phyloP scores from a whole-genome alignment of 2,113 vertebrate species.

The Cisticola juncidis region DNA sequence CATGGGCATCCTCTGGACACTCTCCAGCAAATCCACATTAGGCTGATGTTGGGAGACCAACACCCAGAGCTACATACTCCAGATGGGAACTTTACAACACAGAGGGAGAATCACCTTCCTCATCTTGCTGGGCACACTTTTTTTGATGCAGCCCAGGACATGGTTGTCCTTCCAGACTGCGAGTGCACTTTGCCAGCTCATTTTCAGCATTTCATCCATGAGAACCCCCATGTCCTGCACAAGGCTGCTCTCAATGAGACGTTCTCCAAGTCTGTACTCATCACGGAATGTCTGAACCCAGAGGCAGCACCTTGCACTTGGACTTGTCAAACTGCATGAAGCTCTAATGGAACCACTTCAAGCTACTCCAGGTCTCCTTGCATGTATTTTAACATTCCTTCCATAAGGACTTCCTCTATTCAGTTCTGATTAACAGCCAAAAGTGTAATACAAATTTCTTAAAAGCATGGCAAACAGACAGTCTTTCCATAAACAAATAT shows the following conservation, averaged over 20 bases:
- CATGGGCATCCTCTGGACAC: neutral
- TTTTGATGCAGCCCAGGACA: neutral
- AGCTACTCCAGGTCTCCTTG: neutral
- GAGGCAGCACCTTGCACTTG: neutral
- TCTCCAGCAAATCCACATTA: neutral
- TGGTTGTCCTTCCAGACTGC: neutral
- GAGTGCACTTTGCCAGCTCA: neutral
- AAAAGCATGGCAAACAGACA: neutral
- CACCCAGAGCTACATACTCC: neutral
- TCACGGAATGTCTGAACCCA: neutral
- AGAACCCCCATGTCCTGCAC: neutral
- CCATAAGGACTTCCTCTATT: neutral
- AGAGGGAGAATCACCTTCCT: neutral
- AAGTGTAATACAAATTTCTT: neutral
- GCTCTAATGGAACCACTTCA: neutral
- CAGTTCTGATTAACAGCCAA: neutral
- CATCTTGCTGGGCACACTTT: too few species aligned
- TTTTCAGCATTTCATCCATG: neutral
- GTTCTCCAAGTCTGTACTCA: fast-evolving
- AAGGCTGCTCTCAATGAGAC: neutral
- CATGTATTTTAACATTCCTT: neutral
- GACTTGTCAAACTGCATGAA: neutral
- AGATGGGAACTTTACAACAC: too few species aligned
- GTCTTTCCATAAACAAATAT: neutral
- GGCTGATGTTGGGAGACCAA: too few species aligned